phyloP scores from a whole-genome alignment of 2,797 vertebrate genomes.

The Acrossocheilus fasciatus region DNA sequence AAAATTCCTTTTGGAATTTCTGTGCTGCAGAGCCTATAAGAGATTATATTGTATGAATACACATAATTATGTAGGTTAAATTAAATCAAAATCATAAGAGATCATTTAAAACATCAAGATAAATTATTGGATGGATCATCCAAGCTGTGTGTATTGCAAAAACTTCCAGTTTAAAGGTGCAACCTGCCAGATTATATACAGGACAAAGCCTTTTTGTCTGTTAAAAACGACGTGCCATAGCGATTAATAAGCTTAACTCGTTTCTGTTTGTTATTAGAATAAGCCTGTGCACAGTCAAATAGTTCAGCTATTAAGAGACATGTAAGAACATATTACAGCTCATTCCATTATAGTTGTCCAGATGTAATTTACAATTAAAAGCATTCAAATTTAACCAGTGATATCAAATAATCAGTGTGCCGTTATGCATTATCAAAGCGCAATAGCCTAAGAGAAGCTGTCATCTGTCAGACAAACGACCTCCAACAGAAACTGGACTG shows the following conservation, averaged over 20 bases:
- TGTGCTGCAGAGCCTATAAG: not conserved
- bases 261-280: not conserved
- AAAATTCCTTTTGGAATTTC: not conserved
- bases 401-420: not conserved
- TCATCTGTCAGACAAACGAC: constrained; percentile 19
- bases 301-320: not conserved
- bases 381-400: not conserved
- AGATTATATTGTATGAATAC: not conserved
- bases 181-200: not conserved
- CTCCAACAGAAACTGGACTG: not conserved
- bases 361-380: not conserved
- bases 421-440: not conserved
- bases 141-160: not conserved
- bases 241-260: constrained; percentile 1
- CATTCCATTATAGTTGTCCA: not conserved
- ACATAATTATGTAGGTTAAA: not conserved
- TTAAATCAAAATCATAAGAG: not conserved
- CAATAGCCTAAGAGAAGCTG: not conserved
- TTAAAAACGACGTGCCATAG: not conserved
- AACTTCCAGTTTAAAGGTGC: not conserved
- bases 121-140: not conserved
- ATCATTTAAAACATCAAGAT: not conserved
- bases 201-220: constrained; percentile 26
- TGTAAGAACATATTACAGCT: not conserved
- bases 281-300: not conserved